phyloP scores from a whole-genome alignment of 2,113 vertebrate species.

The Ranitomeya imitator region DNA sequence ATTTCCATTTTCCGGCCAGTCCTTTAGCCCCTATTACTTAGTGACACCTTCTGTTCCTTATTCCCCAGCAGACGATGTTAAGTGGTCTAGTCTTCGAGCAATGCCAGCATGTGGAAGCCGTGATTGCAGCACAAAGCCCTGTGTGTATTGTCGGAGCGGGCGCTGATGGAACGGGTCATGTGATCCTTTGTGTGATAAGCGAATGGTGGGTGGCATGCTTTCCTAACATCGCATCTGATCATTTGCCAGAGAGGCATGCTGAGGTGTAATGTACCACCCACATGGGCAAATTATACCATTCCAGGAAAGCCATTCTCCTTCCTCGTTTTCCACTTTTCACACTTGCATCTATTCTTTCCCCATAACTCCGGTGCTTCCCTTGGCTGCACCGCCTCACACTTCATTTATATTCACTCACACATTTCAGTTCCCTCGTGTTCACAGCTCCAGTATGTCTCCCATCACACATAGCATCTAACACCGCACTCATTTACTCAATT shows the following conservation, averaged over 20 bases:
- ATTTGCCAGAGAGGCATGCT: conserved; percentile 28
- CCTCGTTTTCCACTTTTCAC: neutral
- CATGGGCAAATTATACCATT: conserved; percentile 13
- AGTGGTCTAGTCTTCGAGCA: conserved; percentile 17
- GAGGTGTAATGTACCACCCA: conserved; percentile 42
- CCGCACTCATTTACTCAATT: conserved; percentile 2
- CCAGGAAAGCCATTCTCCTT: neutral
- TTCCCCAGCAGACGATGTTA: conserved; percentile 7
- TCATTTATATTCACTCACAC: conserved; percentile 16
- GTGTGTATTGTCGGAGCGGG: conserved; percentile 34
- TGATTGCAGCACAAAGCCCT: conserved; percentile 30
- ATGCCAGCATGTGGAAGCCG: conserved; percentile 26
- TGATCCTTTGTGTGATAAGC: conserved; percentile 40
- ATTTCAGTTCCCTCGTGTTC: neutral
- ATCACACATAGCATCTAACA: neutral
- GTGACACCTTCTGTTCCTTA: neutral
- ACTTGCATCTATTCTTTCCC: conserved; percentile 10
- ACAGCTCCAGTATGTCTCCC: conserved; percentile 13
- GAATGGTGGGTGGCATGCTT: conserved; percentile 37
- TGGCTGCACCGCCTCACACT: conserved; percentile 3
- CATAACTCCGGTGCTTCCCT: neutral
- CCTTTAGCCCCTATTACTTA: neutral
- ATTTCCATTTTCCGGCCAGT: neutral
- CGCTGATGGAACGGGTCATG: conserved; percentile 44
- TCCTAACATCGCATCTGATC: conserved; percentile 3